Evolutionary conservation across 2,888 invertebrate genomes (phyloP), one percentile per base, ranked within the genome.

Genomic region (Microctonus aethiopoides): DNA sequence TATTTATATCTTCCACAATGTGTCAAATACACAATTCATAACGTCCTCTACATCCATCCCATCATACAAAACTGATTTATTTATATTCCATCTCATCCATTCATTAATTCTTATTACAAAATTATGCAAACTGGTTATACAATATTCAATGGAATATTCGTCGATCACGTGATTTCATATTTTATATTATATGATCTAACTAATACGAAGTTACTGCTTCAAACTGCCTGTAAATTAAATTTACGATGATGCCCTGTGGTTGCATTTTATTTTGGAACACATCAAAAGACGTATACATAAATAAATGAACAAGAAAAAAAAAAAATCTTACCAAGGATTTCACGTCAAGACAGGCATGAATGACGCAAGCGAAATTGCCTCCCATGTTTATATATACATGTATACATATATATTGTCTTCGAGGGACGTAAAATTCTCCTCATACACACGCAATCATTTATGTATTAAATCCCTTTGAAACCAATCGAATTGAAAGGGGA

Each of bases 301-400:
- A 66, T 26, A 39, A 56, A 32, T 29, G 22, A 24, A 65, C 26
- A 54, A 65, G n/a, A n/a, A n/a, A 7, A 34, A 16, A 66, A 16
- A 56, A 66, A 32, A 46, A 66, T 59, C 57, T 66, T 29, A 29
- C 66, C 51, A 57, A 26, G 57, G 57, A 66, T 66, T 66, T 66
- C 59, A 59, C 32, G 66, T 41, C 20, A 34, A 36, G 64, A 32
- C 54, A 56, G 39, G 39, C 36, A 59, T 66, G 66, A 66, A 66
- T 66, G 66, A 66, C 66, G 66, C 66, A 26, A 29, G 46, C 39
- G 32, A 59, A 66, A 66, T 66, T 66, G 46, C 66, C 57, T 59
- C n/a, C n/a, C n/a, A n/a, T n/a, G n/a, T n/a, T n/a, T n/a, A n/a
- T n/a, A n/a, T 59, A 20, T 29, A 59, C 16, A 46, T 7, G 46